phyloP scores from a whole-genome alignment of 2,797 vertebrate genomes.

The Carduelis carduelis region DNA sequence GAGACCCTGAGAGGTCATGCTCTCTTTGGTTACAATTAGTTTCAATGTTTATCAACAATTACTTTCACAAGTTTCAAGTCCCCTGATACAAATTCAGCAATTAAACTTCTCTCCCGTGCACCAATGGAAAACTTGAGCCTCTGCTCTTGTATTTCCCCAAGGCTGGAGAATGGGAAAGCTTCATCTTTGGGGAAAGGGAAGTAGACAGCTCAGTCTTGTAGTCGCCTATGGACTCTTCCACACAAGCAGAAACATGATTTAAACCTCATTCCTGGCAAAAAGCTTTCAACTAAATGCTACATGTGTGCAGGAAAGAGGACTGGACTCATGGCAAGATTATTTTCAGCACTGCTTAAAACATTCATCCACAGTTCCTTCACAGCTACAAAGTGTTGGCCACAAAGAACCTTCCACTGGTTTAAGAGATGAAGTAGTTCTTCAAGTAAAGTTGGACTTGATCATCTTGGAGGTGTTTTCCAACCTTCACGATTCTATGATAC shows the following conservation, averaged over 20 bases:
- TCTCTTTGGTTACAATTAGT: background rate
- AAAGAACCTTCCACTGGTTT: background rate
- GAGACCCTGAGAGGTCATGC: background rate
- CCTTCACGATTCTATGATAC: background rate
- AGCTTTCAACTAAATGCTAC: background rate
- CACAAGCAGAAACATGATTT: background rate
- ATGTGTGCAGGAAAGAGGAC: background rate
- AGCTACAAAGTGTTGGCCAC: background rate
- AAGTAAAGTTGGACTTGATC: background rate
- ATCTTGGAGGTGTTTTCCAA: background rate
- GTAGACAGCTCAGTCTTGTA: background rate
- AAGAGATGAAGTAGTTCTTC: background rate
- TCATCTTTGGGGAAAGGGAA: background rate
- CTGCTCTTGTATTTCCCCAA: background rate
- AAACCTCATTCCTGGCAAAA: background rate
- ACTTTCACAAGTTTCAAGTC: background rate
- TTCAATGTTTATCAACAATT: background rate
- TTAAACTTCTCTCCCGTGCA: background rate
- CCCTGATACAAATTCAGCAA: background rate
- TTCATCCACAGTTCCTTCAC: background rate
- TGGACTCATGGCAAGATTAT: background rate
- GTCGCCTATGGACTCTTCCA: background rate
- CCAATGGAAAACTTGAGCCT: background rate
- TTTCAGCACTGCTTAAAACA: background rate
- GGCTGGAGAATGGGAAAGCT: background rate